Evolutionary conservation across 1,140 invertebrate genomes (phyloP).

Genomic region (Phymorhynchus buccinoides): DNA sequence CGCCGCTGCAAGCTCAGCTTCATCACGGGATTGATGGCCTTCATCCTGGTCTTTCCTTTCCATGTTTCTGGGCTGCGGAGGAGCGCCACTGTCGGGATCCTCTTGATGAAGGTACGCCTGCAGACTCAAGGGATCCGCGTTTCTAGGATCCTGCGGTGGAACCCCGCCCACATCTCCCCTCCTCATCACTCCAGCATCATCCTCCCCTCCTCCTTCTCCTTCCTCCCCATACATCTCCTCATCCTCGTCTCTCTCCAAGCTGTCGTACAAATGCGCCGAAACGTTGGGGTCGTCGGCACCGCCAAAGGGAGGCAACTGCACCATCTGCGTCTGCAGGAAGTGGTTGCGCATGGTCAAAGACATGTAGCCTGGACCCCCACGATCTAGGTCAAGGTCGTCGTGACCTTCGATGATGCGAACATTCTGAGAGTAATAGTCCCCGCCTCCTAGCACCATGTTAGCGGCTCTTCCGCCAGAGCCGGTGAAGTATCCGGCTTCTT

Average conservation of each 20-base stretch:
- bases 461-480: not conserved
- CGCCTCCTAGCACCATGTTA: constrained; percentile 7
- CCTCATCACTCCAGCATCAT: not conserved
- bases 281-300: constrained; percentile 28
- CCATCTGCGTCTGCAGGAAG: constrained; percentile 44
- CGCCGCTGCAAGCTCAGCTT: not conserved
- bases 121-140: not conserved
- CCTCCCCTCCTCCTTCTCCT: constrained; percentile 3
- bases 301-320: constrained; percentile 30
- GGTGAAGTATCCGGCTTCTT: constrained; percentile 3
- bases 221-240: constrained; percentile 21
- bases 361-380: constrained; percentile 31
- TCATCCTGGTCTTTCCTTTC: not conserved
- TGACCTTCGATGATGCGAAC: constrained; percentile 54
- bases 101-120: not conserved
- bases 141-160: constrained; percentile 8
- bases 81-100: not conserved
- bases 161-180: constrained; percentile 30
- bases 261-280: constrained; percentile 48
- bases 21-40: not conserved
- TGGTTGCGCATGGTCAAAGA: constrained; percentile 22
- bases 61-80: not conserved
- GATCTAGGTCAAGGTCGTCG: constrained; percentile 41
- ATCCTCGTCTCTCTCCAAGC: constrained; percentile 48
- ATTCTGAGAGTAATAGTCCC: constrained; percentile 45